Evolutionary conservation across 2,888 invertebrate species (phyloP).

Genomic region (Parnassius glacialis): DNA sequence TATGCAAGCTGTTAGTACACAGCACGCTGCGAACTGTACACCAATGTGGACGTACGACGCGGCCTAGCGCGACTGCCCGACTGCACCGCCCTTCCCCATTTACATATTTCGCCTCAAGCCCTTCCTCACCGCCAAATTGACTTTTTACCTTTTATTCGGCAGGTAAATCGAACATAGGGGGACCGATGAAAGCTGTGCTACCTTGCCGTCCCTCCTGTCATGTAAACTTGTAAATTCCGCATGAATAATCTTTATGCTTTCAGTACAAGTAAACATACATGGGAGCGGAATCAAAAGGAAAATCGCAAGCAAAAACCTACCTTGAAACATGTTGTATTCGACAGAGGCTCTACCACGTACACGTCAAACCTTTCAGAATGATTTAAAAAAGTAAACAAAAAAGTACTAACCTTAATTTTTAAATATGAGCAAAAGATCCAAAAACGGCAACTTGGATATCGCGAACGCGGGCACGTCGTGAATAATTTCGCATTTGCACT

Average conservation of each 20-base stretch:
- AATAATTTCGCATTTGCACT: slow-evolving; percentile 64
- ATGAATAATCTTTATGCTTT: slow-evolving; percentile 27
- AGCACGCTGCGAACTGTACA: slow-evolving; percentile 35
- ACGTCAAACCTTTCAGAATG: neutral
- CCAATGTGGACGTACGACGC: slow-evolving; percentile 46
- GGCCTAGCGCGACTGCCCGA: slow-evolving; percentile 50
- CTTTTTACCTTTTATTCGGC: slow-evolving; percentile 79
- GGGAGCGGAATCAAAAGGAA: slow-evolving; percentile 11
- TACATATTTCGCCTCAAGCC: slow-evolving; percentile 75
- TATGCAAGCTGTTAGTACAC: slow-evolving; percentile 44
- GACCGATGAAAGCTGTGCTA: slow-evolving; percentile 64
- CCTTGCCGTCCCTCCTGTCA: slow-evolving; percentile 55
- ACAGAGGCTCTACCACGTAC: neutral
- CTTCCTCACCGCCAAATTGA: slow-evolving; percentile 77
- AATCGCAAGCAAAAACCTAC: slow-evolving; percentile 34
- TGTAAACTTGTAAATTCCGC: slow-evolving; percentile 33
- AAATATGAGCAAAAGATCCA: slow-evolving; percentile 43
- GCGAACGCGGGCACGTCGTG: slow-evolving; percentile 44
- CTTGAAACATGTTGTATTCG: slow-evolving; percentile 29
- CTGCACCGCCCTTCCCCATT: slow-evolving; percentile 77
- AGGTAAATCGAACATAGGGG: slow-evolving; percentile 75
- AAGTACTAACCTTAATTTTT: slow-evolving; percentile 39
- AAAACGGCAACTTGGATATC: slow-evolving; percentile 35
- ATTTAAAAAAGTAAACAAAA: slow-evolving; percentile 6
- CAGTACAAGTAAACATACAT: slow-evolving; percentile 27